These are phyloP conservation scores for Oriolus oriolus DNA, from an alignment of 2,113 vertebrate species.

Conservation along the genomic window DNA sequence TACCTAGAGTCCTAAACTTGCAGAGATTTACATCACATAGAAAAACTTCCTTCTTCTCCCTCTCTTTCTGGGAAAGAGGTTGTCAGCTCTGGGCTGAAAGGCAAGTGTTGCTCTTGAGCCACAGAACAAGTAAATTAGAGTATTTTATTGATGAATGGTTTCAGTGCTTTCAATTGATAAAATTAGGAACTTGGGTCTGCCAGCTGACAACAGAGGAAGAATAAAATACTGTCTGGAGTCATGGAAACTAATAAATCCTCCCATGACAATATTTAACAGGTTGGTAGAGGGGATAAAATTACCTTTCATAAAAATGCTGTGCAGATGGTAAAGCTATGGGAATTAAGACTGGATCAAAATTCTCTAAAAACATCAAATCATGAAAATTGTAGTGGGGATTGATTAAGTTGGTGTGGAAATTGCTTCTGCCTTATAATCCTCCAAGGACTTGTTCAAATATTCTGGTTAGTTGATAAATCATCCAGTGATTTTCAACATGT, in stretches of 20 bases:
- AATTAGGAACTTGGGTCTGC: constrained; percentile 14
- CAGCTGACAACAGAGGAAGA: constrained; percentile 30
- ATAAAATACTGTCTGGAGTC: constrained; percentile 54
- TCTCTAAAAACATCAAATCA: constrained; percentile 17
- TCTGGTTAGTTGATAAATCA: constrained; percentile 31
- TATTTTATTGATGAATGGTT: constrained; percentile 33
- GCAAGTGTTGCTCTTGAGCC: background rate
- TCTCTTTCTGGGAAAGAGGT: background rate
- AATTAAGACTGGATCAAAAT: constrained; percentile 48
- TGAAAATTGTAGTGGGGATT: constrained; percentile 6
- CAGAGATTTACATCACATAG: background rate
- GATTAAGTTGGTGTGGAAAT: constrained; percentile 43
- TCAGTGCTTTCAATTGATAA: constrained; percentile 22
- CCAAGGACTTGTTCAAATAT: background rate
- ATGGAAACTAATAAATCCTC: constrained; percentile 60
- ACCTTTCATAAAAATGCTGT: constrained; percentile 45
- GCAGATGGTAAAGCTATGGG: constrained; percentile 27
- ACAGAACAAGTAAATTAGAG: background rate
- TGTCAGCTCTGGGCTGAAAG: background rate
- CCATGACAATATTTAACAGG: constrained; percentile 49
- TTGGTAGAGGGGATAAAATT: constrained; percentile 59
- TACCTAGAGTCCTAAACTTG: background rate
- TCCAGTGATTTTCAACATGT: constrained; percentile 13
- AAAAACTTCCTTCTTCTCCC: background rate
- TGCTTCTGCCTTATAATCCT: constrained; percentile 19